Evolutionary conservation across 2,888 invertebrate genomes (phyloP), one percentile per base, ranked within the genome.

Genomic region (Hyposoter didymator): DNA sequence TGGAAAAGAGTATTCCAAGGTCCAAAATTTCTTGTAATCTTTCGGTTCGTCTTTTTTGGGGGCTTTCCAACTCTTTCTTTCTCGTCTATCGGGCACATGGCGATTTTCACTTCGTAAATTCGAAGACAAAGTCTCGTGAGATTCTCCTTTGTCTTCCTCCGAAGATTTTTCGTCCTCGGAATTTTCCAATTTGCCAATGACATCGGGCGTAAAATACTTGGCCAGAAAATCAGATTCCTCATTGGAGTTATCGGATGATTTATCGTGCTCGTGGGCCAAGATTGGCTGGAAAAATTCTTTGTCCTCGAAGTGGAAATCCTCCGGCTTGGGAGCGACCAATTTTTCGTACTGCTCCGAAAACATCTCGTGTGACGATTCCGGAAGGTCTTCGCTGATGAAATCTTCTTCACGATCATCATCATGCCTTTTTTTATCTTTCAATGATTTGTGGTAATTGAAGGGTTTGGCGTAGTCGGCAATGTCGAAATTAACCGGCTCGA

Each of bases 21-120:
- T 94, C 95, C 95, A 95, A 92, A 94, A 94, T 87, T 95, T 95
- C 49, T 94, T 94, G 80, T 95, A 95, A 59, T 94, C 94, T 7
- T 94, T 94, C 88, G 95, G 94, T 87, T 94, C 93, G 78, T 93
- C 94, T 17, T 94, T 94, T 90, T 94, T 92, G 87, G 94, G 92
- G 74, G 94, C 92, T 80, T 94, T 93, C 79, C 94, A 90, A 88
- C 94, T 92, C 62, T 94, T 2, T 28, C 1, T 28, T 28, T 28
- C 1, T 2, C 28, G 28, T 28, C 28, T 94, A 88, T 94, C 94
- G 88, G 88, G 87, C 7, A 88, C 87, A 52, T 88, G 83, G 35
- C 75, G 80, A 84, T 89, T 87, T 39, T 88, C 90, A 32, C 88
- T 88, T 3, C 81, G 78, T 66, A 90, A 84, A 47, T 88, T 90